Base-by-base conservation (phyloP, 2,113 vertebrate species). In the Brachirus orientalis region DNA sequence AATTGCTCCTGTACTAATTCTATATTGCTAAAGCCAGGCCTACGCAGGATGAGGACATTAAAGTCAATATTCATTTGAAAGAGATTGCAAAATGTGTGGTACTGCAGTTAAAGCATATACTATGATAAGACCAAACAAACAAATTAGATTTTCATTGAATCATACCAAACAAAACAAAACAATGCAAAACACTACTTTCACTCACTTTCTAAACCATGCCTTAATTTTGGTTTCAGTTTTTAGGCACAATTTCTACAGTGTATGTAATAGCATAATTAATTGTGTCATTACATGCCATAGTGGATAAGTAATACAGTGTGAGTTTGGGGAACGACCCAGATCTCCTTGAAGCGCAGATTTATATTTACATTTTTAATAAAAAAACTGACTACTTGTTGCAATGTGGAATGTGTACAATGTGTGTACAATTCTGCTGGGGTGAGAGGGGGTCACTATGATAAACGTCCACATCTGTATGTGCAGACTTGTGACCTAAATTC, bases 11-110 rank as follows among this genome's bases (percentile, higher is more conserved):
- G 59, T 79, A 62, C 47, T 83, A 83, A 89, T 85, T 75, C 75
- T 84, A 52, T 84, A 51, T 79, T 64, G 51, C 63, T 47, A 73
- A 46, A 47, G 70, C 61, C 71, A 81, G 72, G 77, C 51, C 54
- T 54, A 55, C 72, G 77, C 56, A 62, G 51, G 57, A 72, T 72
- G 59, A 72, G 74, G 79, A 83, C 69, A 64, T 80, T 75, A 77
- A 82, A 77, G 60, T 73, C 60, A 54, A 79, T 88, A 83, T 83
- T 62, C 64, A 84, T 85, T 66, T 73, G 16, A 75, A 77, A 62
- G 63, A 63, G 48, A 84, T 60, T 59, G 47, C 58, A 66, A 62
- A 79, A 69, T 41, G 51, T 65, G 14, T 60, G 45, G 65, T 46
- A 74, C 66, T 66, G 51, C 53, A 87, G 54, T 44, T 43, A 17